Base-by-base conservation (phyloP, 2,888 invertebrate species). In the Trissolcus brochymenae region DNA sequence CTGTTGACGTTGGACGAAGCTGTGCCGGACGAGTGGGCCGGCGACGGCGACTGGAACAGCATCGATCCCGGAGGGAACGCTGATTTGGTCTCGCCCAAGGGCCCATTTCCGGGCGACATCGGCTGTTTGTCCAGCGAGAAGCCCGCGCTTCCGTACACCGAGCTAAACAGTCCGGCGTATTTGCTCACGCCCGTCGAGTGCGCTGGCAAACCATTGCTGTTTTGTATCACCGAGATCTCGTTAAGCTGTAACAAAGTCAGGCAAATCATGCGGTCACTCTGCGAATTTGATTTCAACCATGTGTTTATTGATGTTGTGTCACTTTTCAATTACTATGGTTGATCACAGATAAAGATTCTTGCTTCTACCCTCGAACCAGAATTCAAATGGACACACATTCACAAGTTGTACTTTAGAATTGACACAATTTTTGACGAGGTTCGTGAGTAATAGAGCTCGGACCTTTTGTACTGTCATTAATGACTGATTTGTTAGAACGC, bases 211-310 rank as follows among this genome's bases (percentile, higher is more conserved):
- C 94, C 94, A 87, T 94, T 94, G 82, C 92, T 93, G 88, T 93
- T 93, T 86, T 94, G 94, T 84, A 94, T 94, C 83, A 94, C 94
- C 84, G 94, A 94, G 90, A 95, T 94, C 90, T 95, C 94, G 91
- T 94, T 94, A 90, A 95, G 91, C 94, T 95, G 92, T 82, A 90
- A 90, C 56, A 64, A n/a, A 43, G 19, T 16, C 6, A 43, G 55
- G 21, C n/a, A 21, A 25, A 17, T 54, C 14, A 25, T 25, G 11
- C 2, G 53, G 53, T 29, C 7, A 11, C 21, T 54, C 2, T 29
- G 14, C n/a, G 6, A 6, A 13, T 51, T 19, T 19, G 3, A 51
- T 51, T 16, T 51, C 7, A 21, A 51, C 17, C 25, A 25, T 25
- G 25, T 25, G 25, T 25, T 4, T 25, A 25, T 25, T 25, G 25